Conservation (phyloP, 1,140 invertebrate genomes). For the Calosoma granatense region DNA sequence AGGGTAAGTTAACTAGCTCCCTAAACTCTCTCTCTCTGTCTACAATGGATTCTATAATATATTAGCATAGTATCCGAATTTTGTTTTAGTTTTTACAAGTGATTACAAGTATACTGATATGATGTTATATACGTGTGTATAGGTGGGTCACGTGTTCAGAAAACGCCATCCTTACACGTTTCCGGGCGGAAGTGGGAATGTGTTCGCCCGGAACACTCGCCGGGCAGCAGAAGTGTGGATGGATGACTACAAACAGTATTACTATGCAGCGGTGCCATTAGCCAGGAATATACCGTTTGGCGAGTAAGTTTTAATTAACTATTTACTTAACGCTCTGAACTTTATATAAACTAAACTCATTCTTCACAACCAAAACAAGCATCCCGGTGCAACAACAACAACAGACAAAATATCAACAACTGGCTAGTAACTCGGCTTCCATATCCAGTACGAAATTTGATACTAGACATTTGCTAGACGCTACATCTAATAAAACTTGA, state of each 20-base stretch:
- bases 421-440: too few species aligned
- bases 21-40: background rate
- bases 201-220: constrained; percentile 79
- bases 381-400: too few species aligned
- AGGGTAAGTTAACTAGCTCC: constrained; percentile 47
- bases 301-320: constrained; percentile 58
- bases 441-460: too few species aligned
- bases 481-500: too few species aligned
- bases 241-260: constrained; percentile 89
- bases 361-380: too few species aligned
- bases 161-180: constrained; percentile 95
- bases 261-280: constrained; percentile 77
- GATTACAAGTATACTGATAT: too few species aligned
- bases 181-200: constrained; percentile 82
- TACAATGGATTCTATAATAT: background rate
- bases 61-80: background rate
- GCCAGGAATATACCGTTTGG: constrained; percentile 80
- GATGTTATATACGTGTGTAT: background rate
- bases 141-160: constrained; percentile 78
- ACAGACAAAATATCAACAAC: too few species aligned
- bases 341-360: background rate
- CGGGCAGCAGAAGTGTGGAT: constrained; percentile 93
- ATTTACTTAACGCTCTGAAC: background rate
- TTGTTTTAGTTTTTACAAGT: too few species aligned
- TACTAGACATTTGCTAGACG: too few species aligned